These are phyloP conservation scores for Ardeotis arabs DNA, from an alignment of 2,113 vertebrate genomes.

Conservation along the genomic window DNA sequence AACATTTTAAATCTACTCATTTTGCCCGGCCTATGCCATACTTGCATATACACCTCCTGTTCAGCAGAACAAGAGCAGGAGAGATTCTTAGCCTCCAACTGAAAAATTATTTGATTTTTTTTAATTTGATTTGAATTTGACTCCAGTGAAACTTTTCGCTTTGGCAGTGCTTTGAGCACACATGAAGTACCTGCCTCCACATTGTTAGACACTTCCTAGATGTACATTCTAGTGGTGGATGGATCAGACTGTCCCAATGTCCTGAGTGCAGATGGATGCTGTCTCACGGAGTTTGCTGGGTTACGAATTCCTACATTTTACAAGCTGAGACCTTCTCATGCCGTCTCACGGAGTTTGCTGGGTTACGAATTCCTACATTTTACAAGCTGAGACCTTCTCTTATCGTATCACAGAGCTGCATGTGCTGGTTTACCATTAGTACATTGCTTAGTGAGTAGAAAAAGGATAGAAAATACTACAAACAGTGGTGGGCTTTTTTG, in stretches of 20 bases:
- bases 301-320: background rate
- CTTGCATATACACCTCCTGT: background rate
- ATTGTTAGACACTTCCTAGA: background rate
- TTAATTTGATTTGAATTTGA: background rate
- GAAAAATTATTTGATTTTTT: background rate
- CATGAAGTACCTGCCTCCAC: background rate
- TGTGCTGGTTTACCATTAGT: background rate
- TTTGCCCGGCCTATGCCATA: background rate
- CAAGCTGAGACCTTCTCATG: background rate
- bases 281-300: rapidly evolving
- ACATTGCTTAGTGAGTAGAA: background rate
- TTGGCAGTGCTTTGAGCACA: background rate
- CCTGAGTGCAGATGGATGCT: background rate
- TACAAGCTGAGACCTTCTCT: background rate
- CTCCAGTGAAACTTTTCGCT: background rate
- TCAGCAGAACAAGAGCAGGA: background rate
- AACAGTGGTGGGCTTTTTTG: background rate
- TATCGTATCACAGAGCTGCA: background rate
- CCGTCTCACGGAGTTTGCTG: rapidly evolving
- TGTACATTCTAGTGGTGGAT: background rate
- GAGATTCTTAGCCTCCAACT: background rate
- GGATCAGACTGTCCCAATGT: background rate
- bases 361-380: background rate
- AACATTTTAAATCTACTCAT: background rate
- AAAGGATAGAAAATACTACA: background rate